These are phyloP conservation scores for Tetramorium bicarinatum DNA, from an alignment of 2,888 invertebrate species.

Conservation along the genomic window DNA sequence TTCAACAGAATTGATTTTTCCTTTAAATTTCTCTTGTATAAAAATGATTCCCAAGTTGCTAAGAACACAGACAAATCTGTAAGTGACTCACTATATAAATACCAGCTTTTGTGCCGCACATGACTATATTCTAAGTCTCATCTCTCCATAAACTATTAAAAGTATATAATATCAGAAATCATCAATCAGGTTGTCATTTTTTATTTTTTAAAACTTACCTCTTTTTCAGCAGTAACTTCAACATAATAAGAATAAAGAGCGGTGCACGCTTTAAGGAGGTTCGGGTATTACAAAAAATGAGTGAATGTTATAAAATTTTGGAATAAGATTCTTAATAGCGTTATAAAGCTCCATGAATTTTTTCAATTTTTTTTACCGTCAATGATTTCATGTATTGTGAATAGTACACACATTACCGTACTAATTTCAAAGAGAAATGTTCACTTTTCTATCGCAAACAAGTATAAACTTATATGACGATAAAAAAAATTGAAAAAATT, in stretches of 20 bases:
- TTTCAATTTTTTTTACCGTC: no score
- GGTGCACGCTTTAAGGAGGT: constrained; percentile 95
- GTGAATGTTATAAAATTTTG: no score
- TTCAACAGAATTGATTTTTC: constrained; percentile 92
- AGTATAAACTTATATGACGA: no score
- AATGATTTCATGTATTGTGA: no score
- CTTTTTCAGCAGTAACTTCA: constrained; percentile 97
- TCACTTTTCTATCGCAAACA: no score
- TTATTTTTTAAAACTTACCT: constrained; percentile 86
- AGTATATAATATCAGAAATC: constrained; percentile 22
- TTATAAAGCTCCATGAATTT: no score
- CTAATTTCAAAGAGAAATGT: no score
- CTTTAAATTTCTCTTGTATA: constrained; percentile 92
- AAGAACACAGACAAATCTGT: constrained; percentile 97
- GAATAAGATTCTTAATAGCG: no score
- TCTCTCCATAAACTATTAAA: constrained; percentile 91
- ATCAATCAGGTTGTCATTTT: neutral
- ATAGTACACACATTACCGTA: no score
- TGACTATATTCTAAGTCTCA: constrained; percentile 94
- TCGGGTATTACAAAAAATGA: no score
- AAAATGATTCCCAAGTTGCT: constrained; percentile 95
- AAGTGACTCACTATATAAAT: constrained; percentile 95
- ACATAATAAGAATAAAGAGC: constrained; percentile 94
- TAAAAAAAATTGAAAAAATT: no score
- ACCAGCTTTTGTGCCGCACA: constrained; percentile 91